Conservation (phyloP, 2,888 invertebrate genomes). For the Eupithecia abbreviata region DNA sequence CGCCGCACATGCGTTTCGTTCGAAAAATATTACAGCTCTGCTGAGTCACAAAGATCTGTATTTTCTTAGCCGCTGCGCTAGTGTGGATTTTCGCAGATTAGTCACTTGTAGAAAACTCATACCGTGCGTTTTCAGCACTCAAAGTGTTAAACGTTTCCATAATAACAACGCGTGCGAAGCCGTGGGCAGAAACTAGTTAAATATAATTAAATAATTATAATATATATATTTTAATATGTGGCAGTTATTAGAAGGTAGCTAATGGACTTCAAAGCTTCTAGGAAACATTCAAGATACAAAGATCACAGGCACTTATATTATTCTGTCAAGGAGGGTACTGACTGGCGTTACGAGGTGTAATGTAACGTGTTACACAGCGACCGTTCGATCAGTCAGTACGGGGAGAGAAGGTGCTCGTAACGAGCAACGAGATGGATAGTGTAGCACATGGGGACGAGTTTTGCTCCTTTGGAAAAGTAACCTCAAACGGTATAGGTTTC, state of each 20-base stretch:
- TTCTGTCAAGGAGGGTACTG: neutral
- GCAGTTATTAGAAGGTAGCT: neutral
- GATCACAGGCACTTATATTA: neutral
- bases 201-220: neutral
- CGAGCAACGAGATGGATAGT: neutral
- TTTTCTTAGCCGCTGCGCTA: too few relatives aligned
- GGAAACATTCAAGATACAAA: constrained; percentile 2
- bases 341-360: neutral
- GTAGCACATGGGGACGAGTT: neutral
- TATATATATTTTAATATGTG: neutral
- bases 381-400: neutral
- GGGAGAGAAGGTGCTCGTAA: neutral
- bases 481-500: too few relatives aligned
- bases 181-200: neutral
- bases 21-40: too few relatives aligned
- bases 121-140: too few relatives aligned
- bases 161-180: too few relatives aligned
- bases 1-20: too few relatives aligned
- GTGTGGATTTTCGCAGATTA: too few relatives aligned
- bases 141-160: too few relatives aligned
- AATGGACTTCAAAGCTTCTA: neutral
- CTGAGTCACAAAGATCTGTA: too few relatives aligned
- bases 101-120: too few relatives aligned
- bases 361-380: neutral
- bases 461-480: too few relatives aligned